phyloP scores from a whole-genome alignment of 2,797 vertebrate genomes.

The Scarus forsteni region DNA sequence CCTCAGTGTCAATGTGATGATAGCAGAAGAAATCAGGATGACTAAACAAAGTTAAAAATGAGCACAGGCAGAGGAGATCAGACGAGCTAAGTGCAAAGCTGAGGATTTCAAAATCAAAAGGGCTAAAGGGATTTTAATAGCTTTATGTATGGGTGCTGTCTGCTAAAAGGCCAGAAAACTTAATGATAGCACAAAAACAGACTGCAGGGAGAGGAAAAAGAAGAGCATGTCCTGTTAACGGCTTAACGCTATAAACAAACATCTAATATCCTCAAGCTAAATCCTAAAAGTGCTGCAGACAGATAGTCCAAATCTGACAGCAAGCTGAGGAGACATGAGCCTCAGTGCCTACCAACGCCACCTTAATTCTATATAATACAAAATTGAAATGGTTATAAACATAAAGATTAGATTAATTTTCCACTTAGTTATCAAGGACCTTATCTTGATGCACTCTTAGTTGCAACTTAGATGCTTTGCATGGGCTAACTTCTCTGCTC shows the following conservation, averaged over 20 bases:
- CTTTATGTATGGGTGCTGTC: slow-evolving; percentile 32
- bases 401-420: no score
- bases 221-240: slow-evolving; percentile 35
- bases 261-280: slow-evolving; percentile 59
- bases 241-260: slow-evolving; percentile 56
- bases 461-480: no score
- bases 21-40: slow-evolving; percentile 25
- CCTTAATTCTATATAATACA: no score
- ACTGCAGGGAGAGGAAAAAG: slow-evolving; percentile 2
- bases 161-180: slow-evolving; percentile 30
- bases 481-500: no score
- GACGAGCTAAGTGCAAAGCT: slow-evolving; percentile 42
- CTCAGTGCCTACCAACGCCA: no score
- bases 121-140: slow-evolving; percentile 61
- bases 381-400: no score
- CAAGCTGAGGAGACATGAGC: no score
- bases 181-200: slow-evolving; percentile 29
- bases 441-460: no score
- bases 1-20: slow-evolving; percentile 24
- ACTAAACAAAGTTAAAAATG: slow-evolving; percentile 44
- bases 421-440: no score
- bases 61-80: slow-evolving; percentile 30
- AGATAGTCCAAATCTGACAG: slow-evolving; percentile 33
- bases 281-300: slow-evolving; percentile 55
- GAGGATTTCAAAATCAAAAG: slow-evolving; percentile 48